Base-by-base conservation (phyloP, 2,113 vertebrate species). In the human region DNA sequence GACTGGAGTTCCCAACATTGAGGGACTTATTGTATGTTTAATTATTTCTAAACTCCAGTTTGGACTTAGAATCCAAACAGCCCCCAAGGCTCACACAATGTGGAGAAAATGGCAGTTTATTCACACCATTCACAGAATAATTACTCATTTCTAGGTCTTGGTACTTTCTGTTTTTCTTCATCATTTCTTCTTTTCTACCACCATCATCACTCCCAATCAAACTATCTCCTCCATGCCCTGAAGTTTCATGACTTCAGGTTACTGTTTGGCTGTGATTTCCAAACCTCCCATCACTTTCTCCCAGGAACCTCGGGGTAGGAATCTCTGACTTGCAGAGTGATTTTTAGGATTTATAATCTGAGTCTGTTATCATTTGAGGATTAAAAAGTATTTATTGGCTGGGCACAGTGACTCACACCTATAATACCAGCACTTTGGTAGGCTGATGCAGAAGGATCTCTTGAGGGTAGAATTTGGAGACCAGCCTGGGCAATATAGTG, bases 271-370 rank as follows among this genome's bases (percentile, higher is more conserved):
- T 59, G 18, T 35, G 32, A 89, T 38, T 52, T 55, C 45, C 27
- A 59, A 55, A 64, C 11, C 20, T 68, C 20, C 14, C 18, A 8
- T 55, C 23, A 68, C 22, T 40, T 70, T 43, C 27, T 81, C 35
- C 13, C 81, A 70, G 50, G 66, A 86, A 78, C 22, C 18, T 55
- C 6, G 20, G 83, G 50, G 57, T 25, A 50, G 59, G 70, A 66
- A 64, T 40, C 20, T 38, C 35, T 68, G 8, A 79, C 6, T 72
- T 66, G 52, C 6, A 82, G 48, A 89, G 25, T 83, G 40, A 66
- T 48, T 90, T 92, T 72, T 66, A 85, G 52, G 43, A 80, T 97
- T 84, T 88, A n/a, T 43, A 70, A 50, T 87, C 22, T 80, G 68
- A 81, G 43, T 70, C 12, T 64, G 7, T 66, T 76, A 66, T 30